Evolutionary conservation across 2,797 vertebrate genomes (phyloP).

Genomic region (Centropyge bicolor): DNA sequence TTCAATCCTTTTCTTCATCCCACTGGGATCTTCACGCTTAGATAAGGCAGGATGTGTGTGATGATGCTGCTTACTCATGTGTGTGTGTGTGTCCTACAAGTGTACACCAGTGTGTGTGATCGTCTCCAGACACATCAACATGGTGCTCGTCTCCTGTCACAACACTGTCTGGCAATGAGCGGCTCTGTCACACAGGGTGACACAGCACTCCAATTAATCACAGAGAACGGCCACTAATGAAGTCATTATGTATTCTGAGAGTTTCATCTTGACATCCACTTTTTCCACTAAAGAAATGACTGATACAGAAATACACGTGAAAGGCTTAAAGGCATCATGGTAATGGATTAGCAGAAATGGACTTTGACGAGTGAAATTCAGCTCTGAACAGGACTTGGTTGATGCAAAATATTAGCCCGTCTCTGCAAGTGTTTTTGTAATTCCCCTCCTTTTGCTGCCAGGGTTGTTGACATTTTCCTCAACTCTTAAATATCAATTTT

Average conservation of each 20-base stretch:
- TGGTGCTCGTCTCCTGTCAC: constrained; percentile 63
- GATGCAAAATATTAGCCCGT: background rate
- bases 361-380: constrained; percentile 51
- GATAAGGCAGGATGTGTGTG: constrained; percentile 23
- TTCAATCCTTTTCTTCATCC: constrained; percentile 10
- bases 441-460: constrained; percentile 1
- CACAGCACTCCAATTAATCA: constrained; percentile 77
- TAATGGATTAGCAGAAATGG: constrained; percentile 47
- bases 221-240: constrained; percentile 77
- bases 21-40: background rate
- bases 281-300: constrained; percentile 51
- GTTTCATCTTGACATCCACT: constrained; percentile 69
- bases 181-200: constrained; percentile 76
- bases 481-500: background rate
- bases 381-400: constrained; percentile 9
- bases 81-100: constrained; percentile 41
- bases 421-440: constrained; percentile 32
- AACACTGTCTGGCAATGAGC: constrained; percentile 68
- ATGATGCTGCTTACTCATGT: constrained; percentile 6
- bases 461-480: constrained; percentile 25
- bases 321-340: constrained; percentile 51
- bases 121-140: constrained; percentile 62
- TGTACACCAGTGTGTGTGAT: constrained; percentile 48
- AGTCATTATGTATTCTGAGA: constrained; percentile 76
- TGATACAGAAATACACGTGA: constrained; percentile 57